Conservation (phyloP, 2,888 invertebrate genomes). For the Malthinus flaveolus region DNA sequence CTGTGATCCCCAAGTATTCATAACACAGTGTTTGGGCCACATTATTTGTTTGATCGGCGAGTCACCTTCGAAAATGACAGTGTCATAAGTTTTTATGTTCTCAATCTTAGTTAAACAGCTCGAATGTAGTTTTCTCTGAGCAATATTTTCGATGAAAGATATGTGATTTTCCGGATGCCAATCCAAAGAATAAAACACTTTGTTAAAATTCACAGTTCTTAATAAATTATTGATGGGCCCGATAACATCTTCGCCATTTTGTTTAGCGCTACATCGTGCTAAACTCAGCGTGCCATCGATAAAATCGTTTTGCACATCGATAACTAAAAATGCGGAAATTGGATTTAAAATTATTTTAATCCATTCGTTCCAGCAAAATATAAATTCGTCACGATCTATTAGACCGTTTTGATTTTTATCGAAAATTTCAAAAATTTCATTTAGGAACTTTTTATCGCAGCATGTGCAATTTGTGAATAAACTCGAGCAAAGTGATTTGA, state of each 20-base stretch:
- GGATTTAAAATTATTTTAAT: constrained; percentile 85
- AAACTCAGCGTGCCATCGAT: constrained; percentile 92
- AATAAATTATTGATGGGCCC: constrained; percentile 87
- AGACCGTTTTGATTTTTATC: constrained; percentile 76
- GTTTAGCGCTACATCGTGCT: constrained; percentile 88
- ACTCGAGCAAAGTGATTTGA: background rate
- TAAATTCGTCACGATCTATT: constrained; percentile 81
- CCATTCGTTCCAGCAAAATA: constrained; percentile 88
- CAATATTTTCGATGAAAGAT: constrained; percentile 93
- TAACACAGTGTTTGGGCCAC: constrained; percentile 96
- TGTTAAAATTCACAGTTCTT: constrained; percentile 80
- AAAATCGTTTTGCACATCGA: constrained; percentile 98
- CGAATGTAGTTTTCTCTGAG: constrained; percentile 71
- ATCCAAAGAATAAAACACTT: constrained; percentile 90
- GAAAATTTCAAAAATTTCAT: constrained; percentile 79
- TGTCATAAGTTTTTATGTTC: constrained; percentile 82
- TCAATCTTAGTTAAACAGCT: constrained; percentile 74
- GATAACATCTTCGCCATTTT: constrained; percentile 87
- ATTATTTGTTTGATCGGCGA: constrained; percentile 84
- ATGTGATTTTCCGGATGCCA: constrained; percentile 98
- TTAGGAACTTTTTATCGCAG: constrained; percentile 65
- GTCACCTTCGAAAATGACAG: constrained; percentile 86
- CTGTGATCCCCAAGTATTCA: constrained; percentile 93
- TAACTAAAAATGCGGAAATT: constrained; percentile 84
- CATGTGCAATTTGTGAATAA: background rate